A percentile compares a stretch with the other conserved stretches of the same genome.
Evolutionary conservation across 2,888 invertebrate genomes (phyloP).

Genomic region (Aphidoletes aphidimyza): DNA sequence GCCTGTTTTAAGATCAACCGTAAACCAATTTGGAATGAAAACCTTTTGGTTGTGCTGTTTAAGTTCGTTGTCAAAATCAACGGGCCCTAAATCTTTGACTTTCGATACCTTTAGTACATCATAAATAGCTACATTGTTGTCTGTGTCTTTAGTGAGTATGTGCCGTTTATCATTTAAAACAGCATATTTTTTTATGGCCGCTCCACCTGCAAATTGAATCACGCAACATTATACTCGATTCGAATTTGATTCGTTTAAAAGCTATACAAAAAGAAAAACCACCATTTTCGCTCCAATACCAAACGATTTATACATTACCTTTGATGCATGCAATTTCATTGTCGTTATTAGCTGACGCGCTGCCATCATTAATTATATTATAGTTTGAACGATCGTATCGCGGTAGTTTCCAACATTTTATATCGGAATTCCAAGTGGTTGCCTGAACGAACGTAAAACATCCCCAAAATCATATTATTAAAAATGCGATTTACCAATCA

Average conservation of each 20-base stretch:
- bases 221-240: conserved; percentile 62
- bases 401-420: conserved; percentile 73
- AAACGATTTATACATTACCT: conserved; percentile 62
- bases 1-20: conserved; percentile 97
- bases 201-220: conserved; percentile 91
- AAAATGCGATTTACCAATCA: neutral
- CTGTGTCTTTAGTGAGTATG: conserved; percentile 95
- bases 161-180: conserved; percentile 96
- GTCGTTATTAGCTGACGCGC: conserved; percentile 59
- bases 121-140: conserved; percentile 88
- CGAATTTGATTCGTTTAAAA: neutral
- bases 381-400: conserved; percentile 55
- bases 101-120: conserved; percentile 91
- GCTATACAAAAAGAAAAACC: neutral
- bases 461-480: neutral
- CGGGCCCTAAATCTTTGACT: conserved; percentile 89
- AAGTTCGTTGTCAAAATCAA: conserved; percentile 92
- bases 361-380: conserved; percentile 36
- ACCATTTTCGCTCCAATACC: neutral
- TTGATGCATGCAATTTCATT: conserved; percentile 67
- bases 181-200: conserved; percentile 91
- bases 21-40: conserved; percentile 99
- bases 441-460: conserved; percentile 64
- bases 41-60: conserved; percentile 92
- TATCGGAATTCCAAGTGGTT: conserved; percentile 73